Evolutionary conservation across 2,113 vertebrate species (phyloP).

Genomic region (Hypocryptadius cinnamomeus): DNA sequence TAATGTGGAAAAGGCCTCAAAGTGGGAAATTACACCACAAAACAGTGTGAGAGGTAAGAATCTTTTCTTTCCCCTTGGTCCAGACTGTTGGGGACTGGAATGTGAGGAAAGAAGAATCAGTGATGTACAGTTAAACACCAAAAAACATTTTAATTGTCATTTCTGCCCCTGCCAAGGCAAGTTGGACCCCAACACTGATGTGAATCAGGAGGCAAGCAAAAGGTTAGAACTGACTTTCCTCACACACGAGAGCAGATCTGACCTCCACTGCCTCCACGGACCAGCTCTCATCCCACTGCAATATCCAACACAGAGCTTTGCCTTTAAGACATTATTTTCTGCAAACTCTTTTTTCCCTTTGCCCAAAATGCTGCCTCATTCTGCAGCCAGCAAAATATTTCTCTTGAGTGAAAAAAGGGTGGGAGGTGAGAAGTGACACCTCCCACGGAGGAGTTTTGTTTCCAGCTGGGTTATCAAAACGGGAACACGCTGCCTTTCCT

Average conservation of each 20-base stretch:
- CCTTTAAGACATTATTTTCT: neutral
- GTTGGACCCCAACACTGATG: neutral
- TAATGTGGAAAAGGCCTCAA: neutral
- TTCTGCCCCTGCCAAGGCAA: neutral
- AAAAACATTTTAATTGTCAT: neutral
- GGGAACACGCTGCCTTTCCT: neutral
- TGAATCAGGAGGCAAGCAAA: neutral
- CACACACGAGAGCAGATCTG: neutral
- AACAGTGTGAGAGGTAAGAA: neutral
- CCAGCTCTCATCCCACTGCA: neutral
- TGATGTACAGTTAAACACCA: neutral
- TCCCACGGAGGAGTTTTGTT: neutral
- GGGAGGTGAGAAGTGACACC: slow-evolving; percentile 11
- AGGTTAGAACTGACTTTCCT: neutral
- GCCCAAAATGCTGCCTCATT: neutral
- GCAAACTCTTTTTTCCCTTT: neutral
- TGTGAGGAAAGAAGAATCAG: neutral
- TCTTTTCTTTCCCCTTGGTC: neutral
- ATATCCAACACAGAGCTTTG: neutral
- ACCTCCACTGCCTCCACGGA: neutral
- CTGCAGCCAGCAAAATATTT: slow-evolving; percentile 18
- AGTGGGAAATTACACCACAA: neutral
- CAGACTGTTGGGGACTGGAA: neutral
- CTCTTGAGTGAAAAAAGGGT: neutral
- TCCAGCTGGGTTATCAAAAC: neutral